Conservation (phyloP, 2,797 vertebrate genomes). For the Aphelocoma californica region DNA sequence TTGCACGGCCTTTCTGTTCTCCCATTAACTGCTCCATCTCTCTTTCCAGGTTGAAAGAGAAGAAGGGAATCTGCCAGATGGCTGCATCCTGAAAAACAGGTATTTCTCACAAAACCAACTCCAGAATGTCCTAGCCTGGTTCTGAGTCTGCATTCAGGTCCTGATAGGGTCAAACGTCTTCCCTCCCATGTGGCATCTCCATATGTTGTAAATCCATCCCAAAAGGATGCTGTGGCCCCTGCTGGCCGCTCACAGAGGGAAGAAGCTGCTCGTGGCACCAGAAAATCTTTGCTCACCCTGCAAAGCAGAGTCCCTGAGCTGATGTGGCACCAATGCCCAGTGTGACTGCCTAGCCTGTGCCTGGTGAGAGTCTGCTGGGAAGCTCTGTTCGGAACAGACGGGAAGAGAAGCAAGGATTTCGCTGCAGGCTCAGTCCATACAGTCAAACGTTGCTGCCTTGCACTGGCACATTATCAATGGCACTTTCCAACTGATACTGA, state of each 20-base stretch:
- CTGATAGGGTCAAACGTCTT: not conserved
- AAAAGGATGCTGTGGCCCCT: not conserved
- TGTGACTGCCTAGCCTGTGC: not conserved
- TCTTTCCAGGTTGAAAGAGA: constrained; percentile 35
- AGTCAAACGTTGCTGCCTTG: not conserved
- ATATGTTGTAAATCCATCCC: not conserved
- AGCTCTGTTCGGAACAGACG: not conserved
- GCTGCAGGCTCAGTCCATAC: not conserved
- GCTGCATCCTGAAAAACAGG: not conserved
- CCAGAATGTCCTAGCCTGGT: not conserved
- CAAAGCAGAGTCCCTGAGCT: not conserved
- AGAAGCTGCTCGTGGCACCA: not conserved
- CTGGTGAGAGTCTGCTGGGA: not conserved
- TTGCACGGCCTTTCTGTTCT: constrained; percentile 47
- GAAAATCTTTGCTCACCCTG: not conserved
- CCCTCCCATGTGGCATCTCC: not conserved
- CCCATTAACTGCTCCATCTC: constrained; percentile 42
- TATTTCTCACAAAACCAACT: not conserved
- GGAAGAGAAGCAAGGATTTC: not conserved
- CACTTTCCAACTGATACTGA: not conserved
- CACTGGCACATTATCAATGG: not conserved
- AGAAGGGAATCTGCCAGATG: constrained; percentile 2
- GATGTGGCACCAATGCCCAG: not conserved
- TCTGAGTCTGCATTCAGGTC: not conserved
- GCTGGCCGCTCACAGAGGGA: not conserved